Base-by-base conservation (phyloP, 2,888 invertebrate species). In the Ornithoptera alexandrae region DNA sequence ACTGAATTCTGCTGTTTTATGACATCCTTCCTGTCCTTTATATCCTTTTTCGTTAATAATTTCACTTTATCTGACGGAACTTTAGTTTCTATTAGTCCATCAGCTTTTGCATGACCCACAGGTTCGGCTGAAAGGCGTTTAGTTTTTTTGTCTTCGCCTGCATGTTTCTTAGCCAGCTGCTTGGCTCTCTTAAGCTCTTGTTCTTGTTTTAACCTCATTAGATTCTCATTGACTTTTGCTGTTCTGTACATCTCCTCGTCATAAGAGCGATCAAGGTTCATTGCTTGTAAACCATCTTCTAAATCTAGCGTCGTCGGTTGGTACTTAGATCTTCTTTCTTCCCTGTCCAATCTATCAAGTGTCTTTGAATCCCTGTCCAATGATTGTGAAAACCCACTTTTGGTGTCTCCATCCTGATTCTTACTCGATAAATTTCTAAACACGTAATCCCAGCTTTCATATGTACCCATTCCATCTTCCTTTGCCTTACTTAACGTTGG, bases 371-470 rank as follows among this genome's bases (percentile, higher is more conserved):
- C 93, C 64, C 90, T 79, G 59, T 93, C 92, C 1, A 91, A 74
- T 0, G 92, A 89, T 1, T 93, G 90, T 10, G 93, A 93, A 69
- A 95, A 92, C 76, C 96, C 94, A 69, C 95, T 95, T 62, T 95
- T 95, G 0, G 94, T 94, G 76, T 96, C 96, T 42, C 91, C 92
- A 1, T 93, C 91, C 75, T 96, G 96, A 0, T 96, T 95, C 77
- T 96, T 95, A 75, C 94, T 95, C 70, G 96, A 96, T 53, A 97
- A 87, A 81, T 96, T 95, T 75, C 95, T 94, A 80, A 95, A 97
- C 0, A 97, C 96, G 79, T 96, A 96, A 80, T 96, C 96, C 97
- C 97, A 97, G 66, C 94, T 94, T 74, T 96, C 96, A 69, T 94
- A 94, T 0, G 94, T 95, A 0, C 95, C 95, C 80, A 94, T 94